A percentile compares a stretch with the other conserved stretches of the same genome.
These are phyloP conservation scores for Scaptodrosophila lebanonensis DNA, from an alignment of 1,140 invertebrate genomes.

Conservation along the genomic window DNA sequence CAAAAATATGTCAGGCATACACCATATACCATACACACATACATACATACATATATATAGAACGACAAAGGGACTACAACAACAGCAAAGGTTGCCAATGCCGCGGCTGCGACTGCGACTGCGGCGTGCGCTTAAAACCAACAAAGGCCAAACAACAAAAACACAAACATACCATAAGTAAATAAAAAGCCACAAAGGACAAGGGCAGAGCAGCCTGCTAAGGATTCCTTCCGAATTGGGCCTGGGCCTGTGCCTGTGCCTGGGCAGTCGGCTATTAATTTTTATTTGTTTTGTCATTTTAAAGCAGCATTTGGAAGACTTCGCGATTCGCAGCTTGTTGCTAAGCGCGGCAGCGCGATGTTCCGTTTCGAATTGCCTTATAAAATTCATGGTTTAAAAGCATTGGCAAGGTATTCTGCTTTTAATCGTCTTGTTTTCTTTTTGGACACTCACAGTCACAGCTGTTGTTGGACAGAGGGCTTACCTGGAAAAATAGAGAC, in stretches of 20 bases:
- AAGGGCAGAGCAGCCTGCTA: conserved; percentile 19
- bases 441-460: too few relatives aligned
- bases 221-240: too few relatives aligned
- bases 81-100: too few relatives aligned
- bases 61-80: too few relatives aligned
- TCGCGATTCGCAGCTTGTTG: conserved; percentile 44
- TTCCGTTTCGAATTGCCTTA: conserved; percentile 68
- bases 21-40: too few relatives aligned
- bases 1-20: conserved; percentile 33
- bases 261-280: conserved; percentile 54
- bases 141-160: conserved; percentile 44
- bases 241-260: background rate
- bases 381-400: conserved; percentile 69
- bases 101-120: too few relatives aligned
- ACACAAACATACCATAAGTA: conserved; percentile 40
- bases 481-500: too few relatives aligned
- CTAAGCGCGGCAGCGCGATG: conserved; percentile 20
- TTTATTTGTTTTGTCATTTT: conserved; percentile 68
- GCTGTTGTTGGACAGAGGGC: too few relatives aligned
- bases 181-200: conserved; percentile 65
- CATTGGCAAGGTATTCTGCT: too few relatives aligned
- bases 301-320: conserved; percentile 39
- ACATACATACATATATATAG: too few relatives aligned
- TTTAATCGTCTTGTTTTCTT: too few relatives aligned
- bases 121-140: conserved; percentile 59